Evolutionary conservation across 2,797 vertebrate genomes (phyloP), one percentile per base, ranked within the genome.

Genomic region (Enteromius afrohamiltoni): DNA sequence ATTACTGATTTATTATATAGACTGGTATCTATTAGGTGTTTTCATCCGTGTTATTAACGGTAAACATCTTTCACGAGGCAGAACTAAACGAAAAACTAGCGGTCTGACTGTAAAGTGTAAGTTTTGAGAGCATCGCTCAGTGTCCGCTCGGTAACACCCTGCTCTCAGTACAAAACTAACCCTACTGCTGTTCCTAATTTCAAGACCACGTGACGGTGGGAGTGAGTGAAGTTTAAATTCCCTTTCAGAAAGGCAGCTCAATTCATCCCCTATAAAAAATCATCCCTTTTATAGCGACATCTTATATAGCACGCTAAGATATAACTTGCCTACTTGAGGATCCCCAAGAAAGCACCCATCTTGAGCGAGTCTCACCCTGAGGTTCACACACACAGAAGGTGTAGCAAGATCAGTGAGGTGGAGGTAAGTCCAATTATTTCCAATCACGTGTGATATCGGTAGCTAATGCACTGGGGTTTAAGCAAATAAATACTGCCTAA

Each of bases 221-320:
- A 94, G 95, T 95, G 94, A 92, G 92, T 95, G 91, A 84, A 93
- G 90, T 94, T 95, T 95, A 94, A 94, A 95, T 95, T 96, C 93
- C 91, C 92, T 93, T 94, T 93, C 92, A 94, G 90, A 92, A 93
- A 92, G 91, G 76, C 86, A 88, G 89, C 91, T 88, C 91, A 92
- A 93, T 93, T 92, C 93, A 89, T 86, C 88, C 79, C 87, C 93
- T 92, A 92, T 91, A 92, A 93, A 94, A 93, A 92, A 90, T 86
- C 84, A 71, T 88, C 89, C 88, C 85, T 91, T 92, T 92, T 93
- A 93, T 92, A 90, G 90, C 88, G 88, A 89, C 90, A 88, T 88
- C 90, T 84, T 88, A 86, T 86, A 86, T 90, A 90, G 85, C 82
- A 79, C 86, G 83, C 80, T 88, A 88, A 85, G 89, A 87, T 89